Evolutionary conservation across 2,797 vertebrate species (phyloP), one percentile per base, ranked within the genome.

Genomic region (Helarctos malayanus): DNA sequence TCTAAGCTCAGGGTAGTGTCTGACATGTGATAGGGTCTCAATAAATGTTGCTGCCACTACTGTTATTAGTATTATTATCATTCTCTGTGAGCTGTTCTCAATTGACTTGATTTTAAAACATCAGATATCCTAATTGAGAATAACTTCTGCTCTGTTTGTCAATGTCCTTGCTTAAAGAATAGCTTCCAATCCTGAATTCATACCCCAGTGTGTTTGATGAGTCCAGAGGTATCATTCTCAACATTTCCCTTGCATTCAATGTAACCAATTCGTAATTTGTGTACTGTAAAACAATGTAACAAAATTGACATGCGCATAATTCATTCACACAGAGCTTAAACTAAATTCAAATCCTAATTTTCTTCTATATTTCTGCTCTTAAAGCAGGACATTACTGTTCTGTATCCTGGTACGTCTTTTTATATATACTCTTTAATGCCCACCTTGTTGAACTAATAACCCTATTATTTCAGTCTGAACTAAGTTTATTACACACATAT

Each of bases 81-180:
- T 73, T 82, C 83, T 88, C 29, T 16, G 35, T 27, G 71, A 79
- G 9, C 4, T 81, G 47, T 80, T 93, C 47, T 95, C 79, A 83
- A 29, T 35, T 78, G 57, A 57, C 38, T 61, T 95, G 35, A 91
- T 73, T 97, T 73, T 92, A 89, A 95, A 93, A 92, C 18, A 47
- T 19, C n/a, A 89, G 61, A 69, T 86, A 95, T 54, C 14, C 45
- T 63, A 92, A 71, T 18, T 1, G 4, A 87, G 65, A 93, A 87
- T 45, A 49, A 21, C 71, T 81, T 89, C 32, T 68, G 35, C 5
- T 90, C 80, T 95, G 23, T 45, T 38, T 83, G 5, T 83, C 56
- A 79, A 25, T 81, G 10, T 63, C 52, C 13, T 80, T 90, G 52
- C 71, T 75, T 84, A 88, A 94, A 83, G 52, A 91, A 49, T 12